Evolutionary conservation across 2,888 invertebrate genomes (phyloP), one percentile per base, ranked within the genome.

Genomic region (Entomobrya proxima): DNA sequence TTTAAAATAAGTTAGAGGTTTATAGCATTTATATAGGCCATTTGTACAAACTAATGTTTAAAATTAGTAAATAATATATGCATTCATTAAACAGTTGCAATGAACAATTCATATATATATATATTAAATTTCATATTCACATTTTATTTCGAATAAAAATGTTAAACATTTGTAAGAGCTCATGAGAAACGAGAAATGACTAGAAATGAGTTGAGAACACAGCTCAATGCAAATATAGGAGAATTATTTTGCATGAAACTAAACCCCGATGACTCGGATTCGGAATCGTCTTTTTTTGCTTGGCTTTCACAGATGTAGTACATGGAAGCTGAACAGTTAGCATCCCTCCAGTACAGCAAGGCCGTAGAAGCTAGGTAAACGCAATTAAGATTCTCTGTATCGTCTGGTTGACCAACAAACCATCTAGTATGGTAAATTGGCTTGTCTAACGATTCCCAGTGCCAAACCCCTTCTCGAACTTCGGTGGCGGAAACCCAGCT

Each of bases 401-500:
- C 89, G 50, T 89, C 89, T 24, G 88, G 89, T 44, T 89, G 88
- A 27, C 89, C 89, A 30, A 89, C 81, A 74, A 88, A 88, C 89
- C 89, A 88, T 0, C 88, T 55, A 4, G 86, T 85, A 35, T 88
- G 52, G 72, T 87, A 89, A 1, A 87, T 52, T 1, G 89, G 88
- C 27, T 82, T 69, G 0, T 52, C 64, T 0, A 72, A 58, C 0
- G 86, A 81, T 3, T 82, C 86, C 88, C 89, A 89, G 13, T 81
- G n/a, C 89, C 89, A 88, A 11, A 87, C 89, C 9, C 88, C 88
- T 79, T 88, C 89, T 0, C 52, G 61, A 9, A 50, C 11, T 50
- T 89, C 89, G 1, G 47, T 83, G 0, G 85, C 89, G 0, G 85
- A 79, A 4, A 74, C 72, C 89, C 89, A 89, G 72, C 58, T 75